These are phyloP conservation scores for Micrasema longulum DNA, from an alignment of 1,140 invertebrate genomes.

Conservation along the genomic window DNA sequence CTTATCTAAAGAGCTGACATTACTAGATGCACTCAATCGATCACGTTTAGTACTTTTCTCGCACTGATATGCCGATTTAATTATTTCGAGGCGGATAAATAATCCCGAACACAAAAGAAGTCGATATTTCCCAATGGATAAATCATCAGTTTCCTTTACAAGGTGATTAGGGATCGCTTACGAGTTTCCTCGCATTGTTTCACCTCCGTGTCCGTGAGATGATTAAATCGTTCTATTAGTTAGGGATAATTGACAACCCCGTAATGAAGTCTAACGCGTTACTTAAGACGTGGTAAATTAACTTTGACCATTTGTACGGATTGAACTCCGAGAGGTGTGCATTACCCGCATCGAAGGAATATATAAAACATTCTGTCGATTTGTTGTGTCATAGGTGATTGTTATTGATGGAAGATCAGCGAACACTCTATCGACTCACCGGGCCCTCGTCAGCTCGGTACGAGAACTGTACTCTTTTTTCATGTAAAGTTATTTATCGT, in stretches of 20 bases:
- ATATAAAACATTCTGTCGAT: conserved; percentile 52
- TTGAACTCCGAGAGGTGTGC: conserved; percentile 30
- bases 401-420: conserved; percentile 52
- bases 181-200: conserved; percentile 14
- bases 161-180: conserved; percentile 25
- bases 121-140: conserved; percentile 8
- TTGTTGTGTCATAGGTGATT: conserved; percentile 54
- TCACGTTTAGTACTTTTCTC: no score
- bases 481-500: conserved; percentile 47
- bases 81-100: no score
- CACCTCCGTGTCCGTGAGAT: conserved; percentile 12
- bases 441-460: conserved; percentile 1
- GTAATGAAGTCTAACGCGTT: conserved; percentile 32
- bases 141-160: conserved; percentile 18
- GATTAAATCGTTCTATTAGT: conserved; percentile 35
- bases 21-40: no score
- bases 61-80: no score
- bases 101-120: no score
- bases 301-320: conserved; percentile 16
- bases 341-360: conserved; percentile 29
- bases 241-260: conserved; percentile 34
- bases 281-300: conserved; percentile 30
- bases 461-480: conserved; percentile 44
- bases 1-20: no score
- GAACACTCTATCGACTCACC: conserved; percentile 23